Conservation (phyloP, 2,888 invertebrate species). For the Zaprionus bogoriensis region DNA sequence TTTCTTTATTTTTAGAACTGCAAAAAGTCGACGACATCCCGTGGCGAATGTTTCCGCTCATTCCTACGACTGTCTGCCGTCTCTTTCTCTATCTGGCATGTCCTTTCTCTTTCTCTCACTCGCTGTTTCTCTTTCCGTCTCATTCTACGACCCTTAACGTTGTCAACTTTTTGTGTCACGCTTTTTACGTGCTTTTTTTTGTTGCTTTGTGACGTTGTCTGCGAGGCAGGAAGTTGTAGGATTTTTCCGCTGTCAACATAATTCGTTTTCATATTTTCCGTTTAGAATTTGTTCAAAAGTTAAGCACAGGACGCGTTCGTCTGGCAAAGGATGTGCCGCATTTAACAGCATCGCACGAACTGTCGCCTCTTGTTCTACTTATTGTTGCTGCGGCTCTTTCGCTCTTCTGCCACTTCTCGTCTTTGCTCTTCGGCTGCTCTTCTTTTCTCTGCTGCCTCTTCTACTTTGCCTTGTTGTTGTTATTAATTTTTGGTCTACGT, state of each 20-base stretch:
- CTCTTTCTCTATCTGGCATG: neutral
- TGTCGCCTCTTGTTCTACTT: conserved; percentile 31
- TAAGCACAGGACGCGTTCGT: conserved; percentile 63
- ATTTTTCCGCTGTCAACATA: conserved; percentile 78
- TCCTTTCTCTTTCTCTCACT: neutral
- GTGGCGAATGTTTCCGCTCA: conserved; percentile 54
- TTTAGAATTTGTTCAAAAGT: conserved; percentile 78
- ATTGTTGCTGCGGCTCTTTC: conserved; percentile 8
- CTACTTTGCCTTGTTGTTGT: no score
- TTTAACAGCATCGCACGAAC: conserved; percentile 60
- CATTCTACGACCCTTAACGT: conserved; percentile 16
- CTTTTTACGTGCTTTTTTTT: conserved; percentile 39
- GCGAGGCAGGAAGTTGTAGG: conserved; percentile 71
- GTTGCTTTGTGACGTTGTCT: conserved; percentile 35
- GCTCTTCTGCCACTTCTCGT: neutral
- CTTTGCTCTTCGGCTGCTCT: neutral
- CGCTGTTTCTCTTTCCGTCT: neutral
- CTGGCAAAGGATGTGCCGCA: conserved; percentile 69
- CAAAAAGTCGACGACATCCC: conserved; percentile 50
- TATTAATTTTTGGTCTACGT: conserved; percentile 52
- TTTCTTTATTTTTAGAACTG: conserved; percentile 30
- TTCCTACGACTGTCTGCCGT: conserved; percentile 6
- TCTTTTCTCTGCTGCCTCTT: neutral
- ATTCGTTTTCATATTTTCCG: conserved; percentile 78
- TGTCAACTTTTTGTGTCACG: conserved; percentile 48